A percentile compares a stretch with the other conserved stretches of the same genome.
These are phyloP conservation scores for Philopotamus ludificatus DNA, from an alignment of 1,140 invertebrate genomes.

Conservation along the genomic window DNA sequence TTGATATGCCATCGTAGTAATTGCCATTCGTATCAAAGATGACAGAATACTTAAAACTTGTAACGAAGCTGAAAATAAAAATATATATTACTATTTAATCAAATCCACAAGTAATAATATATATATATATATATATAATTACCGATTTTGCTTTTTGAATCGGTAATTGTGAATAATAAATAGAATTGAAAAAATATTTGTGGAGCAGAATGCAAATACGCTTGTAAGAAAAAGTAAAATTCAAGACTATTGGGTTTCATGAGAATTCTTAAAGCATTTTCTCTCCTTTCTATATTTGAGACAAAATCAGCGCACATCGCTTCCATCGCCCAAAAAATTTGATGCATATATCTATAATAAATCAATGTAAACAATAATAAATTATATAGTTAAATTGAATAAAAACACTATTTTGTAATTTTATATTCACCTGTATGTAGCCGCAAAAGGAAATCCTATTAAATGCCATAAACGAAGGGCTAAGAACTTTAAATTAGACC, in stretches of 20 bases:
- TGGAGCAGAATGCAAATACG: constrained; percentile 72
- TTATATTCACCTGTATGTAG: constrained; percentile 35
- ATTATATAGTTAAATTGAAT: not conserved
- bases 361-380: not conserved
- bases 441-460: constrained; percentile 35
- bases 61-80: constrained; percentile 44
- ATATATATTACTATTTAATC: not conserved
- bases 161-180: constrained; percentile 51
- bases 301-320: constrained; percentile 57
- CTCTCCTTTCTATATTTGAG: constrained; percentile 57
- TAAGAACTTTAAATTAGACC: constrained; percentile 37
- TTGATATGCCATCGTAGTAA: constrained; percentile 68
- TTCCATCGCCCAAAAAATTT: constrained; percentile 72
- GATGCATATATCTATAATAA: constrained; percentile 59
- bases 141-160: constrained; percentile 43
- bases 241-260: constrained; percentile 64
- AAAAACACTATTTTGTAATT: not conserved
- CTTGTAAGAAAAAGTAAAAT: constrained; percentile 70
- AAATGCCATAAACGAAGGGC: constrained; percentile 41
- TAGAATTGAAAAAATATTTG: constrained; percentile 66
- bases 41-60: constrained; percentile 65
- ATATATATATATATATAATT: constrained; percentile 22
- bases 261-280: constrained; percentile 58
- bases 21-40: constrained; percentile 65
- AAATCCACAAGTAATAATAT: not conserved